These are phyloP conservation scores for Enteromius anoplus DNA, from an alignment of 2,797 vertebrate genomes.

Conservation along the genomic window DNA sequence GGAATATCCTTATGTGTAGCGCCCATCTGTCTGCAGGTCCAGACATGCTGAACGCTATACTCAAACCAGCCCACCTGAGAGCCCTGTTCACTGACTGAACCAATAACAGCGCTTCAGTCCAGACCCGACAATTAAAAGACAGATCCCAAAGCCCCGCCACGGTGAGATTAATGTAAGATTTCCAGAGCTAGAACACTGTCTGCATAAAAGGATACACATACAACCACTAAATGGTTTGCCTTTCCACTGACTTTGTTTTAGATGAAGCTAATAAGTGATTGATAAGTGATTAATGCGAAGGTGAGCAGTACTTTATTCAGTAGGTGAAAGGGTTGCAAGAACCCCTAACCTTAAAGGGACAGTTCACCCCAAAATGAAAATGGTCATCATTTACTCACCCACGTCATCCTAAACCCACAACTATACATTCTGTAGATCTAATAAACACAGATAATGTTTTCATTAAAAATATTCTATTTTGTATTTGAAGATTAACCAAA, in stretches of 20 bases:
- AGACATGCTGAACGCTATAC: constrained; percentile 24
- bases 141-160: constrained; percentile 3
- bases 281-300: background rate
- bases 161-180: background rate
- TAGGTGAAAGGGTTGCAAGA: background rate
- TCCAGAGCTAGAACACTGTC: background rate
- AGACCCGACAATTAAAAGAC: constrained; percentile 37
- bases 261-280: background rate
- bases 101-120: constrained; percentile 18
- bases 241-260: background rate
- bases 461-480: background rate
- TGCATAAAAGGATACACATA: background rate
- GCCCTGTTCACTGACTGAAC: constrained; percentile 18
- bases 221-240: background rate
- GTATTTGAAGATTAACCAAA: background rate
- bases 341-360: background rate
- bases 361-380: background rate
- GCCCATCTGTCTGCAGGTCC: constrained; percentile 41
- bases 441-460: background rate
- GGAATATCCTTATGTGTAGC: constrained; percentile 36
- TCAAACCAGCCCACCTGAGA: constrained; percentile 28
- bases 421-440: background rate
- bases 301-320: background rate
- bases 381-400: background rate
- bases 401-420: background rate